Base-by-base conservation (phyloP, 2,113 vertebrate genomes). In the Eleginops maclovinus region DNA sequence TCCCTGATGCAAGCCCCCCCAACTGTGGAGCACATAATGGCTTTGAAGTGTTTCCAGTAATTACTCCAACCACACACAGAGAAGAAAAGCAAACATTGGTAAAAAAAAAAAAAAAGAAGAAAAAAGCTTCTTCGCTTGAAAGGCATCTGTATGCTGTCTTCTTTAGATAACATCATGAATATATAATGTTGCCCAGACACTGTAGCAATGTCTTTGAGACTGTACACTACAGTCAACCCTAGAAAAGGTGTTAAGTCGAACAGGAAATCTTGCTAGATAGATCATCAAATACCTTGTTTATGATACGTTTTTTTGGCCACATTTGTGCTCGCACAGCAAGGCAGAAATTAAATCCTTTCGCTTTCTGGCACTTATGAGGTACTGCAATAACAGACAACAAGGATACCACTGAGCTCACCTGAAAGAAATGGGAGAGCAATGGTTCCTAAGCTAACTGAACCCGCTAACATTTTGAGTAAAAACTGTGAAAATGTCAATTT, bases 261-360 rank as follows among this genome's bases (percentile, higher is more conserved):
- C 15, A 43, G 49, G 50, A 60, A 15, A 22, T n/a, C 7, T 0
- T 31, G 65, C 28, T 41, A 40, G 2, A 9, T 44, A 72, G 12
- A 71, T 73, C 68, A 76, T 78, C 84, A 85, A 50, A 81, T 31
- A n/a, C 70, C 65, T 68, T 77, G 72, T 83, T 89, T 81, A 74
- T 77, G 61, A 67, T 9, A 58, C 24, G 63, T 53, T 81, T 72
- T 75, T 16, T 41, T 66, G 77, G 64, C 43, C 67, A 69, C 26
- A 43, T 47, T 75, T 61, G 65, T 77, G 77, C 53, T 75, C 61
- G 65, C 73, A 63, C 78, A 87, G 78, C 79, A 60, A 62, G 82
- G 36, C 51, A 72, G 36, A 83, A 84, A 88, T 71, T 61, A 83
- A 84, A 40, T 67, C 68, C 3, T 12, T 80, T 70, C 44, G 53